Evolutionary conservation across 2,113 vertebrate genomes (phyloP), one percentile per base, ranked within the genome.

Genomic region (Oncorhynchus keta): DNA sequence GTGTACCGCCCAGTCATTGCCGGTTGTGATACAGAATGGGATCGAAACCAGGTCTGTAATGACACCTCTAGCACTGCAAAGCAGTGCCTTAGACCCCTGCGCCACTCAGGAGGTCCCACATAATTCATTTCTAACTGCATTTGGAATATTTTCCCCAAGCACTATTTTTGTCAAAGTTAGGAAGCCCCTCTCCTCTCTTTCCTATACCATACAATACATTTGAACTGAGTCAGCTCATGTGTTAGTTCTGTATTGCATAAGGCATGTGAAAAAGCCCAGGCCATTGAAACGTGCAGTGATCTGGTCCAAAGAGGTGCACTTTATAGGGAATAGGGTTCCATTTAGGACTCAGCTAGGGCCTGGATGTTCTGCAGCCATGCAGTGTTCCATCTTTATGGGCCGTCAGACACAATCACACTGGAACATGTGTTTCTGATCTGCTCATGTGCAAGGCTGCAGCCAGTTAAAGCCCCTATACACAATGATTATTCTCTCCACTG

Each of bases 351-450:
- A 39, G 7, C 39, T 8, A 82, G 72, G 20, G 64, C 78, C 28
- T 72, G 4, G 26, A 68, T 66, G 84, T 79, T 87, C 73, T 83
- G 75, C 76, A 78, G 80, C 85, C 16, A 16, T 18, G 51, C 81
- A 81, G 69, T 71, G 73, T 82, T 86, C 77, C 35, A 67, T 5
- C 76, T 79, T 86, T 85, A 86, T 70, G 61, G 83, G 79, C 70
- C 88, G 82, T 79, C 82, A 86, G 85, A 91, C 85, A 85, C 85
- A 84, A 79, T 88, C 70, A 1, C 80, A 79, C 80, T 77, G 85
- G 24, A 68, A 87, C 90, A 92, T 90, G 84, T 92, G 91, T 85
- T 92, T 90, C 87, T 79, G 75, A 92, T 92, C 79, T 32, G 74
- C 88, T 89, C 89, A 87, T 85, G 86, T 91, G 88, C 79, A 45